Evolutionary conservation across 2,888 invertebrate genomes (phyloP).

Genomic region (Spialia ferax): DNA sequence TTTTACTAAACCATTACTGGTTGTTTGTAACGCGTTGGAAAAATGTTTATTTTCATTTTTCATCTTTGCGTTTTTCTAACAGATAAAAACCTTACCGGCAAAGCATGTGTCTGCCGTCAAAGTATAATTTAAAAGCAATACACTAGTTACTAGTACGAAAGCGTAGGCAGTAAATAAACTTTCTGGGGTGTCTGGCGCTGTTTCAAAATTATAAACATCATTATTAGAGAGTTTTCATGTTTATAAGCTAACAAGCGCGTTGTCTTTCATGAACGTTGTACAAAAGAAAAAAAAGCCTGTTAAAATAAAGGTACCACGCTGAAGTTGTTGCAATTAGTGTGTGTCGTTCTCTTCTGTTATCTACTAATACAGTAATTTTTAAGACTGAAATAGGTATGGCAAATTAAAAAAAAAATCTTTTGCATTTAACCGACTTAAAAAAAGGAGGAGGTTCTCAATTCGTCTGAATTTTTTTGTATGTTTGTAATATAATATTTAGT

Average conservation of each 20-base stretch:
- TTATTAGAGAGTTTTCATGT: conserved; percentile 14
- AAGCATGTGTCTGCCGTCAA: conserved; percentile 29
- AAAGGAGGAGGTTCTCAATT: no score
- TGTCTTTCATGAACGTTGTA: conserved; percentile 7
- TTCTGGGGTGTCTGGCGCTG: conserved; percentile 11
- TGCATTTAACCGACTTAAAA: no score
- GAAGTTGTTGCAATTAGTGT: conserved; percentile 18
- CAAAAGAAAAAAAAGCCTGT: conserved; percentile 12
- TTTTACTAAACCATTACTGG: conserved; percentile 44
- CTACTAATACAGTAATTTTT: neutral
- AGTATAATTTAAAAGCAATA: conserved; percentile 33
- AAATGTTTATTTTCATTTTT: conserved; percentile 34
- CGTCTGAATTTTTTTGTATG: no score
- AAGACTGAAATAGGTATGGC: neutral
- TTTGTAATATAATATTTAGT: no score
- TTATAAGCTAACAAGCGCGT: conserved; percentile 8
- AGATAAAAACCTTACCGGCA: conserved; percentile 15
- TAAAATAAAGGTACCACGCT: neutral
- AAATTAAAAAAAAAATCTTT: neutral
- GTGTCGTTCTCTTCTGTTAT: neutral
- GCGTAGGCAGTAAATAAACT: conserved; percentile 21
- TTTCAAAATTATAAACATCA: conserved; percentile 20
- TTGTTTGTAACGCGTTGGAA: conserved; percentile 37
- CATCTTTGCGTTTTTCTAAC: conserved; percentile 12
- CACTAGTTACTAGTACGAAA: conserved; percentile 14